Evolutionary conservation across 2,888 invertebrate genomes (phyloP), one percentile per base, ranked within the genome.

Genomic region (Masnerella sp.): DNA sequence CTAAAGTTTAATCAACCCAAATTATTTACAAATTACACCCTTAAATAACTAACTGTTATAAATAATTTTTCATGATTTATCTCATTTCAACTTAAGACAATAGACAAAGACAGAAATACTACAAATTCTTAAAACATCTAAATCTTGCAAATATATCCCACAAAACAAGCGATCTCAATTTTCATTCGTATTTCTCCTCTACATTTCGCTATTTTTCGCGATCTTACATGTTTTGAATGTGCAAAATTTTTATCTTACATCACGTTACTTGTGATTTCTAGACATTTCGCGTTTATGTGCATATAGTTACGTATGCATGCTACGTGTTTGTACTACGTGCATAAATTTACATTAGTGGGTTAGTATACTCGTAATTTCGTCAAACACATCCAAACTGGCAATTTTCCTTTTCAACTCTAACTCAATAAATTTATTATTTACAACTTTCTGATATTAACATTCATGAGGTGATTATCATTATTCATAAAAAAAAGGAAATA

Each of bases 261-360:
- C 45, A 36, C 43, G 17, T 14, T 14, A 25, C 58, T 52, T 43
- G 42, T 25, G 52, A 45, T 52, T 61, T 52, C 43, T 28, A 25
- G 22, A 64, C 14, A 52, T 64, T 52, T 64, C n/a, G 14, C 51
- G 40, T 52, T 54, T 47, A 47, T 65, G 64, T 47, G 45, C 65
- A 56, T 47, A 28, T 65, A 47, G 56, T 65, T 56, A 56, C 56
- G 47, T 67, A 67, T 67, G 38, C 67, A 49, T 43, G 56, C 49
- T 56, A 67, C 67, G 56, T 67, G 67, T 67, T 67, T 67, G 56
- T 67, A 45, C 11, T 58, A 67, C 67, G 67, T 67, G 67, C 56
- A 67, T 67, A 67, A 67, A 67, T 67, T 67, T 56, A 67, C 49
- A 67, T 67, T 49, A 49, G 56, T 42, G 49, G 49, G 38, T 56